Conservation (phyloP, 2,888 invertebrate species). For the Apodemia mormo region DNA sequence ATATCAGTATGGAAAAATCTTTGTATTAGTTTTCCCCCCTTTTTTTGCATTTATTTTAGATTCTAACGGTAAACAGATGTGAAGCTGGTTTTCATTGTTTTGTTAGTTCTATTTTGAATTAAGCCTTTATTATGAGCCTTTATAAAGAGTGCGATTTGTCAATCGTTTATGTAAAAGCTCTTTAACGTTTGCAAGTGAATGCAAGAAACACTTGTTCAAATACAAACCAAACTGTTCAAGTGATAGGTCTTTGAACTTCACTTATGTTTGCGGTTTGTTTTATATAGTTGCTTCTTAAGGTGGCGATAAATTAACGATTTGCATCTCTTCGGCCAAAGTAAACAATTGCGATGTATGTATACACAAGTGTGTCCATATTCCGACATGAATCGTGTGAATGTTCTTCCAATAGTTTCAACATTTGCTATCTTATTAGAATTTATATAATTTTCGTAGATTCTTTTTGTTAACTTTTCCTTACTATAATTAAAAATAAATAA, state of each 20-base stretch:
- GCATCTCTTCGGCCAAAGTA: constrained; percentile 68
- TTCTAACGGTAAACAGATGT: background rate
- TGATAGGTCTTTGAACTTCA: constrained; percentile 77
- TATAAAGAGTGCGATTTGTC: constrained; percentile 24
- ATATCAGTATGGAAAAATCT: too few relatives aligned
- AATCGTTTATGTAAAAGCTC: constrained; percentile 44
- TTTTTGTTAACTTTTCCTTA: background rate
- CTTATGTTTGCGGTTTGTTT: constrained; percentile 72
- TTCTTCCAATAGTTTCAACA: constrained; percentile 28
- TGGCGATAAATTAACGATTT: constrained; percentile 79
- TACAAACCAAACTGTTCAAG: constrained; percentile 65
- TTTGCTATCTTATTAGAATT: background rate
- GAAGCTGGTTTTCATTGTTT: background rate
- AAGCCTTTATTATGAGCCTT: background rate
- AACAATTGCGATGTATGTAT: constrained; percentile 65
- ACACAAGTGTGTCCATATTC: constrained; percentile 60
- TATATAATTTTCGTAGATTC: background rate
- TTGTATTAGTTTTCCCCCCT: too few relatives aligned
- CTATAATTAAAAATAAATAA: background rate
- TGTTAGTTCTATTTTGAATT: background rate
- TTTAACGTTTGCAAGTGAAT: constrained; percentile 57
- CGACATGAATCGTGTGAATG: constrained; percentile 45
- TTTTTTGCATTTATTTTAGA: background rate
- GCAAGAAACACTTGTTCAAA: constrained; percentile 70
- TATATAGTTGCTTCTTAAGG: constrained; percentile 73